Conservation (phyloP, 2,113 vertebrate genomes). For the Catharus minimus region DNA sequence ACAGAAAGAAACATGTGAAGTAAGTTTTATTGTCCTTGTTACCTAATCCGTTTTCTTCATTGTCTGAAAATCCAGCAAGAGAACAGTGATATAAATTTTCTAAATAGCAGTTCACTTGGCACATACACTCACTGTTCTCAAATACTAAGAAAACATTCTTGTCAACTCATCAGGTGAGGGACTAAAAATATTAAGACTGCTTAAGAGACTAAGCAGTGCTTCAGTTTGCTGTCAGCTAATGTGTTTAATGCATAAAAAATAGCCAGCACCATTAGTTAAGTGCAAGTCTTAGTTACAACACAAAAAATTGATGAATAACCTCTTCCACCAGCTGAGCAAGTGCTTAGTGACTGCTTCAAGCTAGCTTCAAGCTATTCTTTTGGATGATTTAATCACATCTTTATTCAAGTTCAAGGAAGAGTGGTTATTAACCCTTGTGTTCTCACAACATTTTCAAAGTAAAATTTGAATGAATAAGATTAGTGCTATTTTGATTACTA, state of each 20-base stretch:
- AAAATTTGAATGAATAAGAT: slow-evolving; percentile 54
- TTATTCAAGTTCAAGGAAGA: slow-evolving; percentile 51
- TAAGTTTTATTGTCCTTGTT: not conserved
- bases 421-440: slow-evolving; percentile 54
- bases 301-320: slow-evolving; percentile 51
- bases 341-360: slow-evolving; percentile 43
- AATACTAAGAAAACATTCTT: not conserved
- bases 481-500: slow-evolving; percentile 1
- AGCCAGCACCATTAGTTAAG: slow-evolving; percentile 52
- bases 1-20: not conserved
- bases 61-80: not conserved
- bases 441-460: slow-evolving; percentile 51
- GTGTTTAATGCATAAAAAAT: slow-evolving; percentile 19
- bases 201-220: slow-evolving; percentile 1
- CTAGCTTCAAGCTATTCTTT: slow-evolving; percentile 3
- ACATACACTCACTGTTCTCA: not conserved
- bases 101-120: not conserved
- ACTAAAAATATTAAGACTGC: not conserved
- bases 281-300: slow-evolving; percentile 25
- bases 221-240: slow-evolving; percentile 2
- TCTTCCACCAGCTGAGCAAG: slow-evolving; percentile 35
- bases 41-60: not conserved
- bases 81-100: not conserved
- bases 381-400: slow-evolving; percentile 47
- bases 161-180: not conserved